phyloP scores from a whole-genome alignment of 2,888 invertebrate species.

The Nomada lathburiana region DNA sequence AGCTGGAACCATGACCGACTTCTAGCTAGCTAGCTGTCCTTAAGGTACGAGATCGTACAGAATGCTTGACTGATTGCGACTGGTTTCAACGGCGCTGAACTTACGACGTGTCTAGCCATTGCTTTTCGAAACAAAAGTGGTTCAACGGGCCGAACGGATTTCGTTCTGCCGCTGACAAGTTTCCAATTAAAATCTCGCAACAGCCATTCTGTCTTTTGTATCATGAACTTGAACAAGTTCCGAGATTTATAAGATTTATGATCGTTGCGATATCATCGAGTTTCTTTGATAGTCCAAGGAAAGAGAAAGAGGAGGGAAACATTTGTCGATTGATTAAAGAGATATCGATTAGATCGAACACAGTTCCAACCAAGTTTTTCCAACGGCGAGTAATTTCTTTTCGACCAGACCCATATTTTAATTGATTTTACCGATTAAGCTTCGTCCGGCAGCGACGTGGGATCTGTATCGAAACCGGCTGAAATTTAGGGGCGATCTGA shows the following conservation, averaged over 20 bases:
- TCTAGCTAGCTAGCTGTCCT: conserved; percentile 17
- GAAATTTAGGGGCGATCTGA: conserved; percentile 47
- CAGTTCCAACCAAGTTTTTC: background rate
- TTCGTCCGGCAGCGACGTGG: conserved; percentile 21
- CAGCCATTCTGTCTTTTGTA: background rate
- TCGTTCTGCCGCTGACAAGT: conserved; percentile 19
- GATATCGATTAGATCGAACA: background rate
- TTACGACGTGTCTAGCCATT: conserved; percentile 34
- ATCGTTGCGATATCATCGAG: background rate
- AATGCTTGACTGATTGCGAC: conserved; percentile 43
- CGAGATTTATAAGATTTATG: background rate
- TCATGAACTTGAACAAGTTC: background rate
- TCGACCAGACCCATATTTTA: conserved; percentile 1
- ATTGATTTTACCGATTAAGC: conserved; percentile 55
- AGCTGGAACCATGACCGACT: conserved; percentile 44
- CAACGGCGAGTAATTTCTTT: background rate
- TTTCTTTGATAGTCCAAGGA: too few relatives aligned
- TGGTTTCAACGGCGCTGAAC: conserved; percentile 25
- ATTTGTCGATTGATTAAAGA: background rate
- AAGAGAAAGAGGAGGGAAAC: too few relatives aligned
- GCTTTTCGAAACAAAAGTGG: conserved; percentile 25
- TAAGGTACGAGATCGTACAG: conserved; percentile 26
- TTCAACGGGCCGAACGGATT: conserved; percentile 3
- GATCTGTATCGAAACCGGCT: conserved; percentile 4
- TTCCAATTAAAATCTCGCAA: conserved; percentile 23